Percentiles rank a stretch among this genome's conserved stretches.
Conservation (phyloP, 37 sponge, comb jelly and placozoan species). For the Spongia lamella region DNA sequence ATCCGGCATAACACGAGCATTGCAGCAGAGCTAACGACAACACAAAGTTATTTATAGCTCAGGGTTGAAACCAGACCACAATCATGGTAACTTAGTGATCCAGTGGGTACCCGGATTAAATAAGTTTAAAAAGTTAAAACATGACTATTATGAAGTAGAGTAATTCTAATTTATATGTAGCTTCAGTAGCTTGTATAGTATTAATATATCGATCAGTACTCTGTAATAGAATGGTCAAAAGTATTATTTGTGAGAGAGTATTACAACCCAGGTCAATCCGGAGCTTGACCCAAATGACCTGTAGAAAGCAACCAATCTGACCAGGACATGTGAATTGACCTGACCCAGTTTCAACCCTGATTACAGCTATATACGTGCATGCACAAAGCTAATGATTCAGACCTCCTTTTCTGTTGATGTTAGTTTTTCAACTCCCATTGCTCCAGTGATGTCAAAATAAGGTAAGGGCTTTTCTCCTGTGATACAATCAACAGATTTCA, state of each 20-base stretch:
- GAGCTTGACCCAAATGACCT: too few species aligned
- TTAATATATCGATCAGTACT: neutral
- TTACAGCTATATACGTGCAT: neutral
- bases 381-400: neutral
- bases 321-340: too few species aligned
- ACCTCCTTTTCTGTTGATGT: constrained; percentile 71
- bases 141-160: neutral
- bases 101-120: too few species aligned
- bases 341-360: too few species aligned
- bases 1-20: constrained; percentile 52
- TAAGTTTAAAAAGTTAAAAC: neutral
- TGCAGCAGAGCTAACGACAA: constrained; percentile 60
- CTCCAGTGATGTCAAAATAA: constrained; percentile 43
- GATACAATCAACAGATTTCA: neutral
- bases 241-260: too few species aligned
- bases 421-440: constrained; percentile 62
- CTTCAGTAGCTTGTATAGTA: too few species aligned
- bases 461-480: constrained; percentile 9
- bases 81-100: too few species aligned
- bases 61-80: too few species aligned
- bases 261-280: too few species aligned
- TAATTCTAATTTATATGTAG: too few species aligned
- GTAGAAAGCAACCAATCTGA: too few species aligned
- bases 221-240: neutral
- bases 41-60: too few species aligned